Conservation (phyloP, 2,888 invertebrate species). For the Patella depressa region DNA sequence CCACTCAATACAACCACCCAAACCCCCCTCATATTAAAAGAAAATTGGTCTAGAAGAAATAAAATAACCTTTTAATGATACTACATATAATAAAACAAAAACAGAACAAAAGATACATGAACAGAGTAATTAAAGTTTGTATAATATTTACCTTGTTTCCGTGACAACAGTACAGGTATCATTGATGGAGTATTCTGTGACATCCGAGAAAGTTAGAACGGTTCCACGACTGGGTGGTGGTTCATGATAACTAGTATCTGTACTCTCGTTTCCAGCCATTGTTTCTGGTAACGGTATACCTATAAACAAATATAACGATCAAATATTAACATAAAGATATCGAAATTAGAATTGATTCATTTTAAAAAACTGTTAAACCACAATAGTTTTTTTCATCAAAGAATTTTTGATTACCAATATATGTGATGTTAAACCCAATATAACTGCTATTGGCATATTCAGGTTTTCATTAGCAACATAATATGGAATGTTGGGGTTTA, state of each 20-base stretch:
- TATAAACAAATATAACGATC: slow-evolving; percentile 13
- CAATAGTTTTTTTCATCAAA: no score
- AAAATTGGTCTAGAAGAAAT: no score
- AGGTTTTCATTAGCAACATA: no score
- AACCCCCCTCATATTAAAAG: no score
- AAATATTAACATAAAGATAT: no score
- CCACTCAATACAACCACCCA: no score
- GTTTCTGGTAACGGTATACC: slow-evolving; percentile 37
- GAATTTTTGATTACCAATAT: no score
- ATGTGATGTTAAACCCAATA: not conserved
- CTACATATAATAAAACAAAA: no score
- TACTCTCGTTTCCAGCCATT: slow-evolving; percentile 35
- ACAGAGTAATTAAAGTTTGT: not conserved
- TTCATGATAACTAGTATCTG: slow-evolving; percentile 25
- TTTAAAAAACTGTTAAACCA: no score
- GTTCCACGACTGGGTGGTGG: slow-evolving; percentile 57
- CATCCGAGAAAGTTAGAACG: slow-evolving; percentile 54
- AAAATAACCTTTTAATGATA: no score
- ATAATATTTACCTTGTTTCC: slow-evolving; percentile 45
- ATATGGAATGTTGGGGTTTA: no score
- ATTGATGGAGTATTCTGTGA: slow-evolving; percentile 47
- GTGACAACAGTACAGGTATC: slow-evolving; percentile 46
- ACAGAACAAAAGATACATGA: not conserved
- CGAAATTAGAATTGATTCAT: no score
- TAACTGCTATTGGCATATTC: slow-evolving; percentile 15